Conservation (phyloP, 2,113 vertebrate genomes). For the Naja naja region DNA sequence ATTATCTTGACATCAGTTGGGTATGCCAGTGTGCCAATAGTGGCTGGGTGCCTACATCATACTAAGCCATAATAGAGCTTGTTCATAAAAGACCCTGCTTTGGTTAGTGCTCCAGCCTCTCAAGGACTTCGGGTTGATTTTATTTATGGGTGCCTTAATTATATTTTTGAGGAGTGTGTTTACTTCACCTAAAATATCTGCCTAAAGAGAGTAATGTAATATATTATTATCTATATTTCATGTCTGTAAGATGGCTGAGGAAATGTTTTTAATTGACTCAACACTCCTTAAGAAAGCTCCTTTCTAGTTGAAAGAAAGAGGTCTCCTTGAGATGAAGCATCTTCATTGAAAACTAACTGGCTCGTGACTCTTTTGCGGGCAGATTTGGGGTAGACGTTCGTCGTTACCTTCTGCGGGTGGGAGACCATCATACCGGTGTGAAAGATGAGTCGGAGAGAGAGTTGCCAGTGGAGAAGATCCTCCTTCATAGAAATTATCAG, state of each 20-base stretch:
- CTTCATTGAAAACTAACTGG: neutral
- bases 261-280: neutral
- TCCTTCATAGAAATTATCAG: conserved; percentile 85
- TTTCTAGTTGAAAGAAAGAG: neutral
- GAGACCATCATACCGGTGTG: conserved; percentile 82
- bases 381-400: conserved; percentile 81
- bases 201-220: neutral
- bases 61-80: neutral
- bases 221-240: neutral
- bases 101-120: neutral
- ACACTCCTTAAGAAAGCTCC: neutral
- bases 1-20: neutral
- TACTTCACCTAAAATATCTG: neutral
- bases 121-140: neutral
- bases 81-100: neutral
- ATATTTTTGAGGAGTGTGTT: neutral
- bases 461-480: conserved; percentile 72
- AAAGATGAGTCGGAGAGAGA: conserved; percentile 78
- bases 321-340: neutral
- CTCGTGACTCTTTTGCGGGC: neutral
- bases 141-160: neutral
- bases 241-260: neutral
- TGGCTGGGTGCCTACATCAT: neutral
- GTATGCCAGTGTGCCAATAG: neutral
- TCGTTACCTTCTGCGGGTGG: conserved; percentile 77